Evolutionary conservation across 1,140 invertebrate genomes (phyloP), one percentile per base, ranked within the genome.

Genomic region (Hyles vespertilio): DNA sequence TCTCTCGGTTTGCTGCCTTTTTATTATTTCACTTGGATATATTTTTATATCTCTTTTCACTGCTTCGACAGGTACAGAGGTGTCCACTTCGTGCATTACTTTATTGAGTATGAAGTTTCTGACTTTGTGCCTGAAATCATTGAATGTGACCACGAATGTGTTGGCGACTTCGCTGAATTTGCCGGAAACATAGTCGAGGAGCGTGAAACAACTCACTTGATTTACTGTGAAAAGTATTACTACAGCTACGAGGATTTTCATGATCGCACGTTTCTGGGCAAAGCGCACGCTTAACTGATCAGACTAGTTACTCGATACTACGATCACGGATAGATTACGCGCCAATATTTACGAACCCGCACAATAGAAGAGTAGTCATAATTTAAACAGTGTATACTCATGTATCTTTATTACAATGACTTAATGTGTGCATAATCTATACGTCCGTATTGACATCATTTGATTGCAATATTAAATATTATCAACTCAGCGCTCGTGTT

Each of bases 121-220:
- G 33, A 77, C 49, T 61, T 64, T 63, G 32, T 51, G 36, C n/a
- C 50, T 65, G 22, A 81, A 12, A 3, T 47, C 59, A 33, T 56
- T 72, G 1, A 78, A 56, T 3, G 64, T 58, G 3, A 32, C 44
- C 3, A 59, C 32, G 32, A 82, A 32, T 5, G 63, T 43, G 10
- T 61, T 51, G 46, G 60, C 61, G 6, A 77, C 51, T 32, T 73
- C 54, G 46, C 56, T 59, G 32, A 79, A 56, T 66, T 72, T 74
- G n/a, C 53, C 45, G 2, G 56, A 50, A n/a, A 79, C 40, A 7
- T 45, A 61, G 34, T 72, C 58, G 32, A 74, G 59, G n/a, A 74
- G 32, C 6, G 58, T 40, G 12, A 53, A 51, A 53, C n/a, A 54
- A 44, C n/a, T 54, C 3, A 45, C 22, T 45, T 54, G 33, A 45